phyloP scores from a whole-genome alignment of 2,888 invertebrate species.

The Clivina fossor region DNA sequence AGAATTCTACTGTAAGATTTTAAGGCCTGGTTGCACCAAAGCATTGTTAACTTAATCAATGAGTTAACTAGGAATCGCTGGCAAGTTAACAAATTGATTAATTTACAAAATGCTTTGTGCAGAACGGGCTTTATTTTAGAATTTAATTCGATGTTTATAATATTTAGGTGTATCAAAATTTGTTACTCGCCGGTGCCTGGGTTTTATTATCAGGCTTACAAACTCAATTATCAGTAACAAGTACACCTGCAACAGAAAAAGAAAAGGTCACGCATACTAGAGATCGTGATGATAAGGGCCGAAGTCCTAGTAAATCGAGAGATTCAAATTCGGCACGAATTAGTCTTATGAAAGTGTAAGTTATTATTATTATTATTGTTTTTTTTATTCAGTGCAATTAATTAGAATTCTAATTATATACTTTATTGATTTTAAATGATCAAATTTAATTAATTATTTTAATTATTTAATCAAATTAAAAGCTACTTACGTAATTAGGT shows the following conservation, averaged over 20 bases:
- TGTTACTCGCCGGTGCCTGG: slow-evolving; percentile 87
- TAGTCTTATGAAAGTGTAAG: slow-evolving; percentile 70
- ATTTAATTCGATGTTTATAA: too few relatives aligned
- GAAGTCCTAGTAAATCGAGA: slow-evolving; percentile 61
- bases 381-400: too few relatives aligned
- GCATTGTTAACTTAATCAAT: too few relatives aligned
- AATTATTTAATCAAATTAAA: too few relatives aligned
- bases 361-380: slow-evolving; percentile 29
- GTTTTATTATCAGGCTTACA: slow-evolving; percentile 84
- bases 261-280: slow-evolving; percentile 49
- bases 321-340: slow-evolving; percentile 62
- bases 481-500: too few relatives aligned
- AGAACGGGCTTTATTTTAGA: too few relatives aligned
- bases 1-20: too few relatives aligned
- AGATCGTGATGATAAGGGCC: slow-evolving; percentile 59
- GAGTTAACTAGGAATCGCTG: too few relatives aligned
- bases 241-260: slow-evolving; percentile 52
- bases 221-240: slow-evolving; percentile 71
- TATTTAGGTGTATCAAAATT: slow-evolving; percentile 79
- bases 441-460: slow-evolving; percentile 9
- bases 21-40: too few relatives aligned
- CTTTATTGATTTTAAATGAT: too few relatives aligned
- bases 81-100: too few relatives aligned
- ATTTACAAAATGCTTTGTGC: too few relatives aligned
- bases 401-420: slow-evolving; percentile 10